Conservation (phyloP, 2,113 vertebrate genomes). For the Austrofundulus limnaeus region DNA sequence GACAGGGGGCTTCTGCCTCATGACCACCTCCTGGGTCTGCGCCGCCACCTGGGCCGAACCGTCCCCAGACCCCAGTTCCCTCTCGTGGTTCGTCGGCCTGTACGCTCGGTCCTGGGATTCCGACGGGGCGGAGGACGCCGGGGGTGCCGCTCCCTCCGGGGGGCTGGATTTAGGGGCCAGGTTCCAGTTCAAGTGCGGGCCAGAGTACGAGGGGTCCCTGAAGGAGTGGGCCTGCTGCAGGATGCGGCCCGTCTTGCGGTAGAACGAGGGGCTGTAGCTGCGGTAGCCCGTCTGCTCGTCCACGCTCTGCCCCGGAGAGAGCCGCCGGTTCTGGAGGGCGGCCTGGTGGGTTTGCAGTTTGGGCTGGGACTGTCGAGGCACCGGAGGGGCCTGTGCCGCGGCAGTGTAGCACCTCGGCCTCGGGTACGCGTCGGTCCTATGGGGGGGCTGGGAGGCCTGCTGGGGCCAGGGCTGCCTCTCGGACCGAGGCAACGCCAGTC, state of each 20-base stretch:
- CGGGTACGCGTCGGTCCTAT: constrained; percentile 65
- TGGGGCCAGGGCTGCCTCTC: constrained; percentile 75
- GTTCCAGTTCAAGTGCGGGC: constrained; percentile 83
- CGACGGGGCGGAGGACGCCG: constrained; percentile 34
- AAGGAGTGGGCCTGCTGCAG: constrained; percentile 91
- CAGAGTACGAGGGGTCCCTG: constrained; percentile 88
- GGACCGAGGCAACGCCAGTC: constrained; percentile 74
- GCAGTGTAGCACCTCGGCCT: constrained; percentile 58
- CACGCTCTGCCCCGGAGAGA: constrained; percentile 78
- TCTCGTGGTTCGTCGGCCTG: constrained; percentile 78
- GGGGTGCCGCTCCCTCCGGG: constrained; percentile 53
- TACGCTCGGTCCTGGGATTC: constrained; percentile 71
- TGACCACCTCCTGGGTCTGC: constrained; percentile 84
- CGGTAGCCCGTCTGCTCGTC: constrained; percentile 90
- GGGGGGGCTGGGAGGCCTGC: constrained; percentile 63
- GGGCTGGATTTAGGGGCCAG: constrained; percentile 73
- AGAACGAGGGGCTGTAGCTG: constrained; percentile 96
- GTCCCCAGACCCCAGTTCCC: constrained; percentile 71
- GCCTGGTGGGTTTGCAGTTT: constrained; percentile 64
- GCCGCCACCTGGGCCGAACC: constrained; percentile 56
- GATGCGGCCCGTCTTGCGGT: constrained; percentile 91
- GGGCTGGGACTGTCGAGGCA: constrained; percentile 53
- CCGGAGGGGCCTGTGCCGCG: constrained; percentile 32
- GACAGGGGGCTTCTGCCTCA: constrained; percentile 91
- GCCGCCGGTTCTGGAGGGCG: constrained; percentile 69